These are phyloP conservation scores for Agriotes lineatus DNA, from an alignment of 2,888 invertebrate genomes.

Conservation along the genomic window DNA sequence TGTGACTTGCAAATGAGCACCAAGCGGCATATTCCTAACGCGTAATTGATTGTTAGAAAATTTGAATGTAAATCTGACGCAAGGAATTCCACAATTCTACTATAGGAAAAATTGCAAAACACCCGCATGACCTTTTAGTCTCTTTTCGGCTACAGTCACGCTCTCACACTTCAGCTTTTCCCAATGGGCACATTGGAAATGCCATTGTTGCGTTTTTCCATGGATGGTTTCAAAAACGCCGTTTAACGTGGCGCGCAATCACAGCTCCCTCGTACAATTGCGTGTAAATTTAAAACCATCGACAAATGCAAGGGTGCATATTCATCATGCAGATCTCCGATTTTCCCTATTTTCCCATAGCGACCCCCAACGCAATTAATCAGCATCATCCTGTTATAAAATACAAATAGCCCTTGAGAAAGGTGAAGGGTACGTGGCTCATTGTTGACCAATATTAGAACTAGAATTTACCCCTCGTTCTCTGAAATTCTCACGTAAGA, in stretches of 20 bases:
- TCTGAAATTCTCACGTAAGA: conserved; percentile 44
- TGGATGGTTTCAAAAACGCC: no score
- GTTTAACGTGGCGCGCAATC: no score
- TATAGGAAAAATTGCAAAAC: conserved; percentile 9
- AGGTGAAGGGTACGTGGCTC: conserved; percentile 34
- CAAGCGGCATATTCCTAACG: neutral
- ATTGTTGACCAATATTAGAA: conserved; percentile 35
- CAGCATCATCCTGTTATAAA: conserved; percentile 39
- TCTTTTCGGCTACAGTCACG: neutral
- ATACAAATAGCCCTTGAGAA: conserved; percentile 39
- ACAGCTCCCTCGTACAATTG: neutral
- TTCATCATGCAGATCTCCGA: conserved; percentile 9
- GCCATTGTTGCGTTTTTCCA: no score
- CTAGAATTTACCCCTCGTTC: conserved; percentile 34
- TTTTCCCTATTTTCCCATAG: conserved; percentile 44
- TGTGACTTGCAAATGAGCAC: conserved; percentile 5
- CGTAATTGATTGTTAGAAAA: neutral
- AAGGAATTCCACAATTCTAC: conserved; percentile 4
- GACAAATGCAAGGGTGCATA: conserved; percentile 35
- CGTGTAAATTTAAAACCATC: neutral
- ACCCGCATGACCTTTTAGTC: neutral
- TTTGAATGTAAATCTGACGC: conserved; percentile 1
- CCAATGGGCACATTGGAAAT: no score
- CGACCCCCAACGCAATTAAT: conserved; percentile 42
- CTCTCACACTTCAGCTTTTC: neutral